Base-by-base conservation (phyloP, 2,797 vertebrate genomes). In the Mormyrops attenuatus region DNA sequence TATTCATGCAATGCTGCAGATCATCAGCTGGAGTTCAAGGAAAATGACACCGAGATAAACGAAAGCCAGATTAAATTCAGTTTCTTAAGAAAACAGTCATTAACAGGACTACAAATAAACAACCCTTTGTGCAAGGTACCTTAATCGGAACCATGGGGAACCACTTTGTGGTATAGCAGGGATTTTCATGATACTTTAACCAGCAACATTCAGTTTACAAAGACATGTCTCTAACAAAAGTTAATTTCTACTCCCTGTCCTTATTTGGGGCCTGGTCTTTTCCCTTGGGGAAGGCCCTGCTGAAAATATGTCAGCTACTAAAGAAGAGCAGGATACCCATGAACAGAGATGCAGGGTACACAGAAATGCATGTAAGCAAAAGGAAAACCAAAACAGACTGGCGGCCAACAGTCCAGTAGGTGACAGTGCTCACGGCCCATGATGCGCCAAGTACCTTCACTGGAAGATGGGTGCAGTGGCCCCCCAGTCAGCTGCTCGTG, bases 1-100 rank as follows among this genome's bases (percentile, higher is more conserved):
- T 69, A 84, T 90, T 91, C 82, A 26, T n/a, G 85, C 44, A 49
- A 77, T 52, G 85, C 7, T 41, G 88, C 88, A 82, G 84, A 69
- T 60, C 47, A 73, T 85, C 60, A 55, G 30, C 84, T 55, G 34
- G 85, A 60, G 2, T 20, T 5, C 30, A 82, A n/a, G 34, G 73
- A 44, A n/a, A 34, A 82, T 17, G 30, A 34, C 7, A 50, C 6
- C 41, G 63, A 73, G 41, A 49, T 49, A 22, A 26, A 77, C n/a
- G 49, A 60, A 52, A 30, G 41, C 17, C 49, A 77, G 15, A 47
- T 30, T 38, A 80, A 53, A 44, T 77, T 73, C 63, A 73, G n/a
- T 52, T 89, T 85, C 38, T 41, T 44, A 82, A 82, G 77, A 82
- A 82, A 82, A 82, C 73, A 82, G 17, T 47, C 41, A 47, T 82